Conservation (phyloP, 2,113 vertebrate genomes). For the Pyrgilauda ruficollis region DNA sequence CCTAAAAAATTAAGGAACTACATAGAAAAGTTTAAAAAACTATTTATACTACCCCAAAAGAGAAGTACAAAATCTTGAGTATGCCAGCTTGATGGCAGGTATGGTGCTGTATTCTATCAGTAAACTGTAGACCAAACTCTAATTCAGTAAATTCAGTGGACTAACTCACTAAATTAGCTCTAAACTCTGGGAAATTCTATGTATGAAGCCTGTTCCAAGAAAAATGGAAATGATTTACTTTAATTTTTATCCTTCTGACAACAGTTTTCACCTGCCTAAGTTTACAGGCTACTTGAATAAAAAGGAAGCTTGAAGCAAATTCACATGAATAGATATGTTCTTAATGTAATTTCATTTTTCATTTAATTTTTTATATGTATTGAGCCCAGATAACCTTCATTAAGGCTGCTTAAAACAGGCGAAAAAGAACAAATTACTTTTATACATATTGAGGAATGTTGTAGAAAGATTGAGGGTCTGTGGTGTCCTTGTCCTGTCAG, state of each 20-base stretch:
- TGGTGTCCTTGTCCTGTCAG: not conserved
- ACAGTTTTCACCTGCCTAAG: not conserved
- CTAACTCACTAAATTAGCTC: not conserved
- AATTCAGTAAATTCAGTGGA: not conserved
- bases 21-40: not conserved
- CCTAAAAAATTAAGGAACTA: not conserved
- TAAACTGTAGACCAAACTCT: not conserved
- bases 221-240: not conserved
- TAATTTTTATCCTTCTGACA: not conserved
- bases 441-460: not conserved
- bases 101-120: not conserved
- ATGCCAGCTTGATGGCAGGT: not conserved
- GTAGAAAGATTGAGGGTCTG: not conserved
- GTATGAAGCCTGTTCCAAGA: not conserved
- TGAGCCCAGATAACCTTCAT: not conserved
- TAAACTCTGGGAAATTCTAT: not conserved
- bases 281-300: not conserved
- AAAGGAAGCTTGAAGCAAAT: not conserved
- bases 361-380: not conserved
- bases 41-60: not conserved
- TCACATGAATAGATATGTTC: not conserved
- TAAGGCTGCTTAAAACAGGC: not conserved
- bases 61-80: not conserved
- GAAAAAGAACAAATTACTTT: not conserved
- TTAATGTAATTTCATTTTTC: not conserved